phyloP scores from a whole-genome alignment of 2,797 vertebrate genomes.

The Chanos chanos region DNA sequence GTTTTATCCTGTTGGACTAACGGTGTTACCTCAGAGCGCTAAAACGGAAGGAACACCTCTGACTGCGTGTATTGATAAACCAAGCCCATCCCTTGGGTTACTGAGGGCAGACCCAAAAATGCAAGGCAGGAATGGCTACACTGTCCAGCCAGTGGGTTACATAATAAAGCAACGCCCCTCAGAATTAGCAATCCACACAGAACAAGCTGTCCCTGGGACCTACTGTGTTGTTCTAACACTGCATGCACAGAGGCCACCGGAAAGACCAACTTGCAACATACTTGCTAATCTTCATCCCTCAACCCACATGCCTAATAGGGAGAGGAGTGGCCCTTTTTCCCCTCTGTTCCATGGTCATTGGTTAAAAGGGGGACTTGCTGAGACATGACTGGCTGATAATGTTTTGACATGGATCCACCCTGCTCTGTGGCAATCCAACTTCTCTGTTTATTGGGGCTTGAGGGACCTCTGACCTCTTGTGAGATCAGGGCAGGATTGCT shows the following conservation, averaged over 20 bases:
- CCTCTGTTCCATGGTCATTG: not conserved
- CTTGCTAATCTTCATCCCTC: slow-evolving; percentile 5
- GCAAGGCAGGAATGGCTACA: slow-evolving; percentile 30
- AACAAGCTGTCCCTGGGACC: slow-evolving; percentile 14
- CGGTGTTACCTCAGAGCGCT: slow-evolving; percentile 1
- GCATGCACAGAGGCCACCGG: slow-evolving; percentile 14
- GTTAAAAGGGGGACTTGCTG: not conserved
- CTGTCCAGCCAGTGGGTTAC: slow-evolving; percentile 15
- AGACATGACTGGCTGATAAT: not conserved
- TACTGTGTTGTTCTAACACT: not conserved
- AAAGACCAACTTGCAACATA: too few relatives aligned
- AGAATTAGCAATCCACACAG: not conserved
- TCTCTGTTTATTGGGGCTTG: too few relatives aligned
- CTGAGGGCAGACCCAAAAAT: slow-evolving; percentile 20
- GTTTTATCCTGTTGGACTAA: not conserved
- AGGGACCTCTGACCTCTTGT: too few relatives aligned
- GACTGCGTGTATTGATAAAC: slow-evolving; percentile 45
- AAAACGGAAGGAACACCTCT: slow-evolving; percentile 50
- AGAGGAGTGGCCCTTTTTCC: not conserved
- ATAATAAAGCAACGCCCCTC: slow-evolving; percentile 16
- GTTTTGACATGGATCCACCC: slow-evolving; percentile 10
- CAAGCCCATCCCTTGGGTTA: slow-evolving; percentile 12
- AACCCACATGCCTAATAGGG: slow-evolving; percentile 6
- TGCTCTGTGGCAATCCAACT: too few relatives aligned
- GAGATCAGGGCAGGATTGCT: too few relatives aligned